Conservation (phyloP, 2,113 vertebrate species). For the Pampusana beccarii region DNA sequence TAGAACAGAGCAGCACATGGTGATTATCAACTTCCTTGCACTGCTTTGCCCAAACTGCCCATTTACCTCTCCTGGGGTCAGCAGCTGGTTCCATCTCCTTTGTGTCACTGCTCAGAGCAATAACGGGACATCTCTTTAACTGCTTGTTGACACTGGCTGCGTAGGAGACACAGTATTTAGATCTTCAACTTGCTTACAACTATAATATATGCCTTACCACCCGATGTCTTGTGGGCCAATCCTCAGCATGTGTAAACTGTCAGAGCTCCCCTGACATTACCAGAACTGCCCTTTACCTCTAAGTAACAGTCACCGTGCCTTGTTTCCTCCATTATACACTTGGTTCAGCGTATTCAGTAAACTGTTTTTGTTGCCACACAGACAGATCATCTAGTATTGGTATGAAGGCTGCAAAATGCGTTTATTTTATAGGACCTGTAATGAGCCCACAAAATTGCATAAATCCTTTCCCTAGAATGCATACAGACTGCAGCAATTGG, state of each 20-base stretch:
- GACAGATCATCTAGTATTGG: neutral
- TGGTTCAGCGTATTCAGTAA: neutral
- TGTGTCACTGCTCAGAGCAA: neutral
- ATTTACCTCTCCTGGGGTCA: neutral
- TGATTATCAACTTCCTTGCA: accelerated
- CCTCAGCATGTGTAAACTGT: neutral
- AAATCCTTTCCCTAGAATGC: neutral
- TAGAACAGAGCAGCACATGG: neutral
- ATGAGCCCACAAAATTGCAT: neutral
- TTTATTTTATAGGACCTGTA: neutral
- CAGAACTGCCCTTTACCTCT: neutral
- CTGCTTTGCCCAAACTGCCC: neutral
- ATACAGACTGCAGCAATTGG: neutral
- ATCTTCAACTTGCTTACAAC: neutral
- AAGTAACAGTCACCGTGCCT: neutral
- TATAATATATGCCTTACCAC: neutral
- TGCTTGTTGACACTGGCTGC: neutral
- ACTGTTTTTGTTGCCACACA: neutral
- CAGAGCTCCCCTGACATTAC: neutral
- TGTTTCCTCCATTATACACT: neutral
- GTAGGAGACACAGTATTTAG: neutral
- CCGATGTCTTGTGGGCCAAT: neutral
- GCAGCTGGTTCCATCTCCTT: neutral
- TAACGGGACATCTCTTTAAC: accelerated
- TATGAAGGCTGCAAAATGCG: neutral